Conservation (phyloP, 2,797 vertebrate genomes). For the Cryptoprocta ferox region DNA sequence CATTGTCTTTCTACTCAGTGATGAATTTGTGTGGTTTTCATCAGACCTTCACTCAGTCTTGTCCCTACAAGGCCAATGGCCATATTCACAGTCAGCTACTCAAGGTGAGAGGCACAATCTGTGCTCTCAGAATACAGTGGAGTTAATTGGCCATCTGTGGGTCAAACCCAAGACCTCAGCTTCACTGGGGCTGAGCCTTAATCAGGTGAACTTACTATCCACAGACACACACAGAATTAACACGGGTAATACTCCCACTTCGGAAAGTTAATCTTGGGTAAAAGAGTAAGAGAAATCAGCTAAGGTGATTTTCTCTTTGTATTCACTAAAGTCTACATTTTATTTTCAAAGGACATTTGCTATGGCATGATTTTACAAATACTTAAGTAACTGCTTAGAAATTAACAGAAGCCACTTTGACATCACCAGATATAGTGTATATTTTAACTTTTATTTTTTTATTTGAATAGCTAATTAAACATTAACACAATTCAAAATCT, state of each 20-base stretch:
- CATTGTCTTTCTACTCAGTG: neutral
- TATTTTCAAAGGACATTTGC: neutral
- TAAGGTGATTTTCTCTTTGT: neutral
- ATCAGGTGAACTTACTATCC: neutral
- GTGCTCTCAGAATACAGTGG: neutral
- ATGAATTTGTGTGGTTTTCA: neutral
- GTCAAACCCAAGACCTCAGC: neutral
- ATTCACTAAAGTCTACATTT: neutral
- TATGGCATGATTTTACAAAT: slow-evolving; percentile 24
- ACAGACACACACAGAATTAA: neutral
- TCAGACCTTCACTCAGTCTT: neutral
- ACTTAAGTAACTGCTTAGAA: slow-evolving; percentile 50
- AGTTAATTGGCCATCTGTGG: neutral
- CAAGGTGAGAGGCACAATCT: neutral
- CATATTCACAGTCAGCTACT: neutral
- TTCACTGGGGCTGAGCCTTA: neutral
- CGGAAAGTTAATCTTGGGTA: neutral
- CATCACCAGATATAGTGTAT: slow-evolving; percentile 11
- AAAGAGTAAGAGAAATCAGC: neutral
- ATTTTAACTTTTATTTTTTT: slow-evolving; percentile 53
- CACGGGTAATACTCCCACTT: fast-evolving
- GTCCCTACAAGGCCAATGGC: neutral
- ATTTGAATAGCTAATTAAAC: slow-evolving; percentile 41
- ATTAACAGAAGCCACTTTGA: slow-evolving; percentile 37
- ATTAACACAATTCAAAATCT: neutral